Conservation (phyloP, 2,113 vertebrate genomes). For the Paradoxurus hermaphroditus region DNA sequence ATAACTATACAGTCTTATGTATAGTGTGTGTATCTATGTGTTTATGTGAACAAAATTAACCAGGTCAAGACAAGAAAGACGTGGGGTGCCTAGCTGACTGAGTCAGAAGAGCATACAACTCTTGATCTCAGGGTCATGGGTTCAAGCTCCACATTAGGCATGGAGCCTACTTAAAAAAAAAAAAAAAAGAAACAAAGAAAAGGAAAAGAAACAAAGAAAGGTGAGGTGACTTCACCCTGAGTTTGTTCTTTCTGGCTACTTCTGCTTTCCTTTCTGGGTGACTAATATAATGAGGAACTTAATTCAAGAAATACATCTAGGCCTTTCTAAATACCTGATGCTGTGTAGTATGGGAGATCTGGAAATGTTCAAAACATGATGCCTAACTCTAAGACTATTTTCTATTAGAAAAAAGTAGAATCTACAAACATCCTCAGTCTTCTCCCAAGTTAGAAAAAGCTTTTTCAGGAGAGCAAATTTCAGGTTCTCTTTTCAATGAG, state of each 20-base stretch:
- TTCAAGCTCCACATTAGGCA: no score
- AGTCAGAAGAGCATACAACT: no score
- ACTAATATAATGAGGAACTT: background rate
- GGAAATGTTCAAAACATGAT: background rate
- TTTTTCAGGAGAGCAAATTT: background rate
- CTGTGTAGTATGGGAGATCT: background rate
- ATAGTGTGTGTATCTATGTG: background rate
- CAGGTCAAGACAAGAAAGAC: background rate
- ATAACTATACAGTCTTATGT: background rate
- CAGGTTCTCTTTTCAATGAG: background rate
- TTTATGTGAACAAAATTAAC: background rate
- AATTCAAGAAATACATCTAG: background rate
- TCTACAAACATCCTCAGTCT: background rate
- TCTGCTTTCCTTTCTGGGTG: background rate
- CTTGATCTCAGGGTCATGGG: no score
- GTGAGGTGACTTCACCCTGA: background rate
- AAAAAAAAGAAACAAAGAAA: no score
- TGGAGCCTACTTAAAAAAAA: no score
- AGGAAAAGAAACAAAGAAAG: background rate
- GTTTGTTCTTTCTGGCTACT: background rate
- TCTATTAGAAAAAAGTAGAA: background rate
- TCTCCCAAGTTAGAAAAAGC: background rate
- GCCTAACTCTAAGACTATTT: background rate
- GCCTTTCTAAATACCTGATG: background rate
- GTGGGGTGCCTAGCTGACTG: no score